Percentiles rank a stretch among this genome's conserved stretches.
Evolutionary conservation across 2,888 invertebrate genomes (phyloP).

Genomic region (Quadriops clusia): DNA sequence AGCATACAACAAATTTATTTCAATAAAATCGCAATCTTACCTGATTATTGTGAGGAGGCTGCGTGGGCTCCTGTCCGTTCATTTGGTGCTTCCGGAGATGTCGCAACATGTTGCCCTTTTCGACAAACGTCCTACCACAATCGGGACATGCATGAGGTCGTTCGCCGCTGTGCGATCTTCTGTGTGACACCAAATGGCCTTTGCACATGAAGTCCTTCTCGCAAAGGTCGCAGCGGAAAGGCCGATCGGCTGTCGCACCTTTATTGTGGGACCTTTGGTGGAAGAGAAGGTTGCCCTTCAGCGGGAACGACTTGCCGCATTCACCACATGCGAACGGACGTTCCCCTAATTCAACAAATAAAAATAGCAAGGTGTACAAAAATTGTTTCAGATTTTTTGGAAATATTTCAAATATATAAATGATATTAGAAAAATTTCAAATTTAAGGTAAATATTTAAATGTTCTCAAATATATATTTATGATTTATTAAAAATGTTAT

Average conservation of each 20-base stretch:
- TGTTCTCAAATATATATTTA: too few relatives aligned
- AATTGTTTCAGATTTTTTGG: too few relatives aligned
- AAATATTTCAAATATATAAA: too few relatives aligned
- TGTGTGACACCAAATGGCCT: slow-evolving; percentile 73
- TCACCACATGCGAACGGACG: slow-evolving; percentile 74
- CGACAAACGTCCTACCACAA: slow-evolving; percentile 69
- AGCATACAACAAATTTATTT: too few relatives aligned
- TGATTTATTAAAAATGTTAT: too few relatives aligned
- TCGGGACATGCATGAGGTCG: slow-evolving; percentile 52
- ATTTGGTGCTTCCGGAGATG: slow-evolving; percentile 61
- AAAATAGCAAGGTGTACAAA: too few relatives aligned
- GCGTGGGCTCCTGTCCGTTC: slow-evolving; percentile 21
- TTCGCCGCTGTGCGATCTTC: slow-evolving; percentile 62
- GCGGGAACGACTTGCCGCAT: slow-evolving; percentile 76
- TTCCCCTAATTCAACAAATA: too few relatives aligned
- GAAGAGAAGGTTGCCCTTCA: slow-evolving; percentile 67
- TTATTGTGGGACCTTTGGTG: slow-evolving; percentile 81
- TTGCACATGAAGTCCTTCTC: slow-evolving; percentile 82
- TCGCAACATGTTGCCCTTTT: slow-evolving; percentile 65
- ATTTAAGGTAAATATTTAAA: too few relatives aligned
- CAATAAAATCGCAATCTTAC: too few relatives aligned
- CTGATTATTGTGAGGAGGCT: too few relatives aligned
- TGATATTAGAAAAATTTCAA: too few relatives aligned
- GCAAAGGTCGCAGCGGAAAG: slow-evolving; percentile 71
- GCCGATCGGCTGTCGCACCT: slow-evolving; percentile 34